phyloP scores from a whole-genome alignment of 2,888 invertebrate species.

The Rhimphoctona megacephalus region DNA sequence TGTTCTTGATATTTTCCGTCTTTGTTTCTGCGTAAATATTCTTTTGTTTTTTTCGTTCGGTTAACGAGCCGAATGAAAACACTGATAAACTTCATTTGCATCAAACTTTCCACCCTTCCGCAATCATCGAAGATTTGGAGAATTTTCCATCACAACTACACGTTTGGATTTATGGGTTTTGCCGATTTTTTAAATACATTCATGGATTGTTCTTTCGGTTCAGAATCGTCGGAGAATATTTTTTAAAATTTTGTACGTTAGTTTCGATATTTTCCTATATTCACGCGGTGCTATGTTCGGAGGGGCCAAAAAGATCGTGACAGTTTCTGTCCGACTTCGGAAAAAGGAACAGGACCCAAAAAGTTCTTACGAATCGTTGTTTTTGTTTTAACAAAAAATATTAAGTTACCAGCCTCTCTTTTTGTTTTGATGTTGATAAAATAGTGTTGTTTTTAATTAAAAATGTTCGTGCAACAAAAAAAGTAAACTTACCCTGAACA shows the following conservation, averaged over 20 bases:
- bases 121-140: not conserved
- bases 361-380: not conserved
- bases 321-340: not conserved
- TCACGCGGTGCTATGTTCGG: not conserved
- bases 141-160: not conserved
- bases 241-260: not conserved
- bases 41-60: not conserved
- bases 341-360: not conserved
- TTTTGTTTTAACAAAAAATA: not conserved
- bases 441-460: not conserved
- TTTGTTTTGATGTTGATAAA: not conserved
- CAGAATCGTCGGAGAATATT: not conserved
- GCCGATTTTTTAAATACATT: not conserved
- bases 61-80: not conserved
- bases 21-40: not conserved
- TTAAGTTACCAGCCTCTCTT: not conserved
- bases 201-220: not conserved
- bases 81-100: not conserved
- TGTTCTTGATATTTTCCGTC: not conserved
- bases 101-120: not conserved
- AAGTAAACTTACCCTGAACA: slow-evolving; percentile 57
- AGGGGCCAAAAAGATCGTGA: not conserved
- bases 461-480: not conserved
- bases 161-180: not conserved
- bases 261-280: not conserved